Percentiles rank a stretch among this genome's conserved stretches.
These are phyloP conservation scores for Pipistrellus pipistrellus DNA, from an alignment of 2,797 vertebrate genomes.

Conservation along the genomic window DNA sequence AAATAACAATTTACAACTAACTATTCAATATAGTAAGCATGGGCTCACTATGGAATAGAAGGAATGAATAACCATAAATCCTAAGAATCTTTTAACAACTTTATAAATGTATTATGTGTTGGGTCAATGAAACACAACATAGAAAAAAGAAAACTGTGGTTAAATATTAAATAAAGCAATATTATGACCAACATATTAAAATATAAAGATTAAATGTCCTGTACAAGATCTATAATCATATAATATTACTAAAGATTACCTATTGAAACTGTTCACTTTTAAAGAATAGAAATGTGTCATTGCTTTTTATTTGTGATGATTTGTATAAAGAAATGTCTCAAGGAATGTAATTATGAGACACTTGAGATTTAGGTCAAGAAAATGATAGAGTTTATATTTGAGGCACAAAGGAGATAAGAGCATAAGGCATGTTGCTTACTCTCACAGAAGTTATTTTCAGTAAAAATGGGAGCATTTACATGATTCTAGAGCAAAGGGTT, in stretches of 20 bases:
- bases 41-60: neutral
- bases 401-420: neutral
- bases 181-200: neutral
- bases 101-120: constrained; percentile 10
- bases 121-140: neutral
- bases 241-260: neutral
- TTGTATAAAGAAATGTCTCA: neutral
- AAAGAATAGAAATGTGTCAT: neutral
- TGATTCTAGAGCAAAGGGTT: neutral
- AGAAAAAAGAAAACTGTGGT: neutral
- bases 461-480: neutral
- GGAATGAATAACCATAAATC: neutral
- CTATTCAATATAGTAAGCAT: neutral
- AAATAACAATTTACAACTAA: neutral
- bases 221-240: neutral
- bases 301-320: constrained; percentile 11
- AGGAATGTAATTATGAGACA: neutral
- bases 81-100: constrained; percentile 30
- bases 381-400: neutral
- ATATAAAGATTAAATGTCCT: neutral
- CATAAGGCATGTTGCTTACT: neutral
- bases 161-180: constrained; percentile 2
- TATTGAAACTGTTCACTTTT: neutral
- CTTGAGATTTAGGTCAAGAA: neutral
- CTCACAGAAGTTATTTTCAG: constrained; percentile 42